Evolutionary conservation across 2,888 invertebrate species (phyloP).

Genomic region (Serripes groenlandicus): DNA sequence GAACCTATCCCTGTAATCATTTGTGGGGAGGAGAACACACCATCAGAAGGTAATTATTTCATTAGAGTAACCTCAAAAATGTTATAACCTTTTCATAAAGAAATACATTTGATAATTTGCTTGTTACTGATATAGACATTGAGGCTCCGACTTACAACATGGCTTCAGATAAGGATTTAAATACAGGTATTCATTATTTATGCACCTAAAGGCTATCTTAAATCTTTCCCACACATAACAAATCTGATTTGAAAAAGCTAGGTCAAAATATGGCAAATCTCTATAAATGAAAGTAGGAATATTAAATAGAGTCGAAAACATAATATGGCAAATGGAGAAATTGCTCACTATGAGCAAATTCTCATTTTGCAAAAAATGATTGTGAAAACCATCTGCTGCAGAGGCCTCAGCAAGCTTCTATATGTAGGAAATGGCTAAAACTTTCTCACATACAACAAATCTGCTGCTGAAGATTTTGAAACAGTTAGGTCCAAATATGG

Average conservation of each 20-base stretch:
- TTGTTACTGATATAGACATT: conserved; percentile 6
- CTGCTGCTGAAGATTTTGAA: too few species aligned
- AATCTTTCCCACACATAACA: too few species aligned
- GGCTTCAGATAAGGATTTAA: not conserved
- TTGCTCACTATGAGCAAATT: not conserved
- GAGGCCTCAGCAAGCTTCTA: not conserved
- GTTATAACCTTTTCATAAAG: conserved; percentile 17
- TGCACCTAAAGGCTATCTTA: too few species aligned
- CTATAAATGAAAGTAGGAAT: too few species aligned
- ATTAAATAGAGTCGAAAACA: too few species aligned
- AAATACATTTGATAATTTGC: not conserved
- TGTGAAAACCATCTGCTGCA: not conserved
- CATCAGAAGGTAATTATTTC: conserved; percentile 19
- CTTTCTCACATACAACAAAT: not conserved
- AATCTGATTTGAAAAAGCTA: too few species aligned
- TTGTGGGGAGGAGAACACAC: not conserved
- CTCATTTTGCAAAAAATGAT: not conserved
- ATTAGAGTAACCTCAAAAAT: conserved; percentile 22
- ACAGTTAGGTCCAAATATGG: too few species aligned
- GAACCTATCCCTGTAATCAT: not conserved
- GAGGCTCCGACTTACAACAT: not conserved
- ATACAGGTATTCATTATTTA: too few species aligned
- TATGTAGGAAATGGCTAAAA: not conserved
- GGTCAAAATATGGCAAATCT: too few species aligned
- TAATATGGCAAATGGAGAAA: not conserved